A percentile compares a stretch with the other conserved stretches of the same genome.
These are phyloP conservation scores for Aegotheles bennettii DNA, from an alignment of 2,113 vertebrate species.

Conservation along the genomic window DNA sequence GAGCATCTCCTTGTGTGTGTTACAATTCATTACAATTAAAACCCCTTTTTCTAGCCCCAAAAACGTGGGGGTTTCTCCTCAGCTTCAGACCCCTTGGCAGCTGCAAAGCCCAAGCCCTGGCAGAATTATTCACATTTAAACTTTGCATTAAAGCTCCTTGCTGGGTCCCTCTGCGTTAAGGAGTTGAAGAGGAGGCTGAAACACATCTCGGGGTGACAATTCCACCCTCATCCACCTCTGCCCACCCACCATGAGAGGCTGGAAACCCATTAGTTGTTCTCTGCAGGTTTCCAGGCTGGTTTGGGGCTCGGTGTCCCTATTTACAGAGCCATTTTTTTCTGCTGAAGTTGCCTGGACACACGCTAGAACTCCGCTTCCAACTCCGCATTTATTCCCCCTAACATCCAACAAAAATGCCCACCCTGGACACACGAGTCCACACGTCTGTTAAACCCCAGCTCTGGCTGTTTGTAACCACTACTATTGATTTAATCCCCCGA, in stretches of 20 bases:
- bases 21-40: not conserved
- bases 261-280: not conserved
- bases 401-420: not conserved
- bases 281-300: not conserved
- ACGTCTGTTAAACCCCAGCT: not conserved
- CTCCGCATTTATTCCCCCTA: not conserved
- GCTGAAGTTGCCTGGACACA: not conserved
- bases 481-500: not conserved
- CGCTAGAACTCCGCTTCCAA: not conserved
- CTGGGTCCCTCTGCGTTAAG: not conserved
- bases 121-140: not conserved
- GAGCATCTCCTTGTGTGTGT: not conserved
- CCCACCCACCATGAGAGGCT: not conserved
- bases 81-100: accelerated
- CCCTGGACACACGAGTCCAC: not conserved
- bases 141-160: no score
- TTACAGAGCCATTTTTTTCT: not conserved
- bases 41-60: not conserved
- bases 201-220: accelerated
- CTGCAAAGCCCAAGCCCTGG: not conserved
- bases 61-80: not conserved
- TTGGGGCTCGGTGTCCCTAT: not conserved
- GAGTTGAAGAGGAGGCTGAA: not conserved
- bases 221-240: not conserved
- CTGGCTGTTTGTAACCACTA: not conserved